Conservation (phyloP, 2,888 invertebrate genomes). For the Camptogramma bilineatum region DNA sequence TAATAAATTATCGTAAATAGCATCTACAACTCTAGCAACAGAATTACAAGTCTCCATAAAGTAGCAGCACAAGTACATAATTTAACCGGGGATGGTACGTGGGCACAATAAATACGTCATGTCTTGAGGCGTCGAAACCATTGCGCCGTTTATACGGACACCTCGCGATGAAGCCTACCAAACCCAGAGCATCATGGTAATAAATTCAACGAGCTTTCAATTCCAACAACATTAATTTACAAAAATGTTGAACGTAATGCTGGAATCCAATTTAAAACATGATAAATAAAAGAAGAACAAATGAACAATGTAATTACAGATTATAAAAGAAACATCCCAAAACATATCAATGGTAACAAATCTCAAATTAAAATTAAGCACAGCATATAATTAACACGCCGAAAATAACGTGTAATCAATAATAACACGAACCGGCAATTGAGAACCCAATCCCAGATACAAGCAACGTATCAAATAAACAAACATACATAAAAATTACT, state of each 20-base stretch:
- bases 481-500: conserved; percentile 76
- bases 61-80: conserved; percentile 44
- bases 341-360: conserved; percentile 55
- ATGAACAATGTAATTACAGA: conserved; percentile 51
- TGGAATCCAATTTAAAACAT: conserved; percentile 28
- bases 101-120: conserved; percentile 68
- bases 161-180: conserved; percentile 73
- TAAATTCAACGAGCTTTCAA: conserved; percentile 70
- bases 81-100: conserved; percentile 47
- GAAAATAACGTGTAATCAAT: conserved; percentile 75
- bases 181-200: conserved; percentile 71
- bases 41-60: conserved; percentile 48
- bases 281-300: conserved; percentile 41
- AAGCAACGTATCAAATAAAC: conserved; percentile 73
- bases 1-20: conserved; percentile 36
- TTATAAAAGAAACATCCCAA: conserved; percentile 47
- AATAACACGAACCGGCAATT: conserved; percentile 71
- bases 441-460: conserved; percentile 67
- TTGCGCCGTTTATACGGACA: conserved; percentile 60
- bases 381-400: conserved; percentile 76
- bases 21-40: conserved; percentile 40
- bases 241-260: conserved; percentile 5
- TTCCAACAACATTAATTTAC: conserved; percentile 66
- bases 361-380: conserved; percentile 72
- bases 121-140: conserved; percentile 69